Conservation (phyloP, 2,888 invertebrate genomes). For the Oegoconia quadripuncta region DNA sequence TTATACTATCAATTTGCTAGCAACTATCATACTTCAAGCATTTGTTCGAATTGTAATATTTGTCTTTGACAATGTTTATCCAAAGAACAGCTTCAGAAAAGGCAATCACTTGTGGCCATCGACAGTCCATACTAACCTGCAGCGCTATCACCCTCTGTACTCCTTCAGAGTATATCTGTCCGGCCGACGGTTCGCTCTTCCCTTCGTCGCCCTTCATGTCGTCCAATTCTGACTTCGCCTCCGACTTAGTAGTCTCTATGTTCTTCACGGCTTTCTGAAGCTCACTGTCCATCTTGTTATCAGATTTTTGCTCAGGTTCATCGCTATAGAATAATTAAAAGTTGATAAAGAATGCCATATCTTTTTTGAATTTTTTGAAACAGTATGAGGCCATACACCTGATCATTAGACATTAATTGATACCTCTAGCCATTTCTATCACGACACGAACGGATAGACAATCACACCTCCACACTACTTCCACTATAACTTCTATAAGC, state of each 20-base stretch:
- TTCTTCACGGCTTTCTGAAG: constrained; percentile 63
- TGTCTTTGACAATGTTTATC: too few species aligned
- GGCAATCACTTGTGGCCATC: not conserved
- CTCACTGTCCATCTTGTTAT: constrained; percentile 59
- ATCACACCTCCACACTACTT: too few species aligned
- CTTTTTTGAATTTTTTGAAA: too few species aligned
- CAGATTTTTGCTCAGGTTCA: constrained; percentile 49
- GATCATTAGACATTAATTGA: too few species aligned
- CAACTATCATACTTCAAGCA: too few species aligned
- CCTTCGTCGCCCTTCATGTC: constrained; percentile 31
- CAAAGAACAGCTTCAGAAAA: too few species aligned
- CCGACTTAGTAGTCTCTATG: constrained; percentile 50
- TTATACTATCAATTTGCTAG: too few species aligned
- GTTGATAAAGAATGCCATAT: not conserved
- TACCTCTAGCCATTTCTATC: too few species aligned
- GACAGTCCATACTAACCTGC: constrained; percentile 38
- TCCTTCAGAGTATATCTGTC: constrained; percentile 49
- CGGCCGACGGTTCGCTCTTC: constrained; percentile 38
- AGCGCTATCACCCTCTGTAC: constrained; percentile 55
- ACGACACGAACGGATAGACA: too few species aligned
- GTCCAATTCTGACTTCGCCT: constrained; percentile 39
- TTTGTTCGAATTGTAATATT: too few species aligned
- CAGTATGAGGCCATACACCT: too few species aligned
- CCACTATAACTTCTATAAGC: too few species aligned
- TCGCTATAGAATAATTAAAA: constrained; percentile 35